These are phyloP conservation scores for Drosophila barbarae DNA, from an alignment of 2,888 invertebrate species.

Conservation along the genomic window DNA sequence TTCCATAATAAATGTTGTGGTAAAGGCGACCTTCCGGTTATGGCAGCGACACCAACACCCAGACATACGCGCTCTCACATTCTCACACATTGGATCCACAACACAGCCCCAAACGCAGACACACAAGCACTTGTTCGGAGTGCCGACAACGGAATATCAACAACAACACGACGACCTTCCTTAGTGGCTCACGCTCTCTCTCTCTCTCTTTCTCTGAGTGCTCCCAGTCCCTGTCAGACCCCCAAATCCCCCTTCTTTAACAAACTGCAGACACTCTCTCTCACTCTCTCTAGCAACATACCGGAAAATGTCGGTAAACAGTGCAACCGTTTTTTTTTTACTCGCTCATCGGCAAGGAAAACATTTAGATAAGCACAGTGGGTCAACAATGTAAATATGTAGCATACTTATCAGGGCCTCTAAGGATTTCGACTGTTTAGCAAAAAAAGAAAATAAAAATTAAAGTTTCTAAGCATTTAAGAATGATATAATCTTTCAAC, in stretches of 20 bases:
- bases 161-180: conserved; percentile 66
- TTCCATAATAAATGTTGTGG: conserved; percentile 76
- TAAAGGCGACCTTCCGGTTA: conserved; percentile 77
- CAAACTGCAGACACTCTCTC: conserved; percentile 31
- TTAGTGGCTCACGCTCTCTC: conserved; percentile 19
- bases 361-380: conserved; percentile 37
- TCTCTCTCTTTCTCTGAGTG: conserved; percentile 20
- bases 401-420: conserved; percentile 29
- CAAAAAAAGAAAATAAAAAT: neutral
- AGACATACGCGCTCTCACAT: conserved; percentile 4
- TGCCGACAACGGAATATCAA: conserved; percentile 33
- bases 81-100: conserved; percentile 11
- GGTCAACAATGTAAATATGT: neutral
- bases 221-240: conserved; percentile 4
- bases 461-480: neutral
- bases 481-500: neutral
- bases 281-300: conserved; percentile 48
- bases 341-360: conserved; percentile 21
- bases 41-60: conserved; percentile 44
- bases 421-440: too few relatives aligned
- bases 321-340: conserved; percentile 66
- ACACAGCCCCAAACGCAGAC: conserved; percentile 9
- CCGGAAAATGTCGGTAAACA: conserved; percentile 75
- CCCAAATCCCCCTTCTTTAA: conserved; percentile 4
- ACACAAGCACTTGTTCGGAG: conserved; percentile 61